Base-by-base conservation (phyloP, 2,888 invertebrate species). In the Venusia cambrica region DNA sequence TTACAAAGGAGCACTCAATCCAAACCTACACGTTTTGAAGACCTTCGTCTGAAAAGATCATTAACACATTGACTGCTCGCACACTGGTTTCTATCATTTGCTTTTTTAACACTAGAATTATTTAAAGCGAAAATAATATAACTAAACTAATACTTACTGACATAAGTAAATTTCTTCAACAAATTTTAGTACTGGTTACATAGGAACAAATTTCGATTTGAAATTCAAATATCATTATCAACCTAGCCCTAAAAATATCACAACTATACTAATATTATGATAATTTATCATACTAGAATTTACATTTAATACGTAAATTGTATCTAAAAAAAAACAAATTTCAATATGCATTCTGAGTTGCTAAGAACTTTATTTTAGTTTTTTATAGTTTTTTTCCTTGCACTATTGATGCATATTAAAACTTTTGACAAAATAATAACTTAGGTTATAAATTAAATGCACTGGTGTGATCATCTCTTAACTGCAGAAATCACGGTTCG, bases 201-300 rank as follows among this genome's bases (percentile, higher is more conserved):
- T 33, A 42, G 39, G 36, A 34, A 42, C 42, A 31, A 19, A 24
- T 36, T 25, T 33, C 15, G 30, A 21, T 26, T 14, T 15, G 25
- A 14, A 32, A 19, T 11, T 29, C 27, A 16, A 39, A 25, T 30
- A 11, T 4, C 12, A 21, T 27, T 16, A 15, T 20, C 16, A 8
- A 1, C 8, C 2, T 24, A 12, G 2, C 5, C 25, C 19, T 35
- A 31, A 25, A 31, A 45, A 36, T 43, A 47, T 48, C 47, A 42
- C 39, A 43, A 43, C 41, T 44, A 38, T 41, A 27, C 28, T 36
- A 42, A 39, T 36, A 45, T 33, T 38, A 51, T 71, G 71, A 71
- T 71, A 71, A 71, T 71, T 71, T 71, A 78, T 78, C 77, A 73
- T 77, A 78, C 75, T 53, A 55, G 37, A 26, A 62, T 63, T 73